Conservation (phyloP, 2,888 invertebrate genomes). For the Minunthozetes semirufus region DNA sequence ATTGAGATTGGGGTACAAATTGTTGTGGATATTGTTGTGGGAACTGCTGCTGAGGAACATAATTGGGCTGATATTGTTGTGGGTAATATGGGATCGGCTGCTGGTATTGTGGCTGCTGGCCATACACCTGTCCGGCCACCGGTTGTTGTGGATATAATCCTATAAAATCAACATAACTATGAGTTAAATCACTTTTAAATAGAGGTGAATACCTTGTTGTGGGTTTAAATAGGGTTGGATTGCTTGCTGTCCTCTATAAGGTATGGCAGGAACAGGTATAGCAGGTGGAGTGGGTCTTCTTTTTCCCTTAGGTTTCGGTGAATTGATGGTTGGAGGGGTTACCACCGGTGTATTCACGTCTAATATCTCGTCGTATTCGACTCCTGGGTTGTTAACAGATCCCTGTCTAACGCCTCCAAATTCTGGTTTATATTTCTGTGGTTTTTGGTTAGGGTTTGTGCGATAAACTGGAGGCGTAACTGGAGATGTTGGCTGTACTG, state of each 20-base stretch:
- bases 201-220: slow-evolving; percentile 8
- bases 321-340: not conserved
- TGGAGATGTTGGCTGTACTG: not conserved
- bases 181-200: not conserved
- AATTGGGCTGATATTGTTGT: not conserved
- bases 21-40: slow-evolving; percentile 4
- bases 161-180: not conserved
- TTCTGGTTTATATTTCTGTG: not conserved
- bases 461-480: not conserved
- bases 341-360: slow-evolving; percentile 27
- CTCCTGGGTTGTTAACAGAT: not conserved
- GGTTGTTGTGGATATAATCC: not conserved
- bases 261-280: slow-evolving; percentile 6
- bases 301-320: not conserved
- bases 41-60: not conserved
- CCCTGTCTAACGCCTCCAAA: slow-evolving; percentile 11
- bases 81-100: slow-evolving; percentile 17
- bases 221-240: not conserved
- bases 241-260: not conserved
- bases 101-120: not conserved
- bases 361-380: slow-evolving; percentile 22
- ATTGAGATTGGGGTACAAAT: not conserved
- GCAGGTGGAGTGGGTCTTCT: not conserved
- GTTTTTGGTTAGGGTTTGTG: not conserved
- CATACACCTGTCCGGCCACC: not conserved